Base-by-base conservation (phyloP, 2,888 invertebrate species). In the Therioaphis trifolii region DNA sequence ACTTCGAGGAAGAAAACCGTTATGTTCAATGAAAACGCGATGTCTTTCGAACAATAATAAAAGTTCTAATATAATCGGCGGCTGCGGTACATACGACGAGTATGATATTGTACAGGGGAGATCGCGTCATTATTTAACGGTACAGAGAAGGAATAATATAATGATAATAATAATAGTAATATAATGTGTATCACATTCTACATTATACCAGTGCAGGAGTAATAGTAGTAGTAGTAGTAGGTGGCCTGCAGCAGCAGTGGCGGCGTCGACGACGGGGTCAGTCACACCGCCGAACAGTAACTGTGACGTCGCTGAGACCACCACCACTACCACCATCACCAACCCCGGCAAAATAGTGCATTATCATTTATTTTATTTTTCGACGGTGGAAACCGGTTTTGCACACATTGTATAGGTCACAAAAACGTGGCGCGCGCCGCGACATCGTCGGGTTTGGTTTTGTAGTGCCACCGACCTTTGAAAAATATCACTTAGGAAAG, bases 361-460 rank as follows among this genome's bases (percentile, higher is more conserved):
- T 79, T 79, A 69, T 79, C 69, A 55, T 79, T 66, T 78, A 40
- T 78, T 68, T 68, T 68, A 24, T 46, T 21, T 29, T 63, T 35
- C 21, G 63, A 49, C 76, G 76, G 14, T 24, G 18, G 24, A 69
- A 79, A 79, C 78, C 78, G 78, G 78, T 79, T 79, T 79, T 43
- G 78, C 75, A n/a, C 78, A n/a, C 78, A 52, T 43, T 55, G 78
- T 78, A 79, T 69, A 55, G 78, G 78, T 79, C 78, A 79, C 68
- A 35, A 21, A 21, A 35, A 66, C 27, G 21, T 21, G 21, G 46
- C 18, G 27, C 15, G 15, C 15, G 18, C 77, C 15, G 46, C 21
- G 21, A 21, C 18, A 35, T 49, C 24, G 18, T 52, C 72, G 21
- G 4, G 72, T 52, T n/a, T 24, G 2, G 24, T n/a, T 35, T 35